These are phyloP conservation scores for Magallana angulata DNA, from an alignment of 1,140 invertebrate genomes.

Conservation along the genomic window DNA sequence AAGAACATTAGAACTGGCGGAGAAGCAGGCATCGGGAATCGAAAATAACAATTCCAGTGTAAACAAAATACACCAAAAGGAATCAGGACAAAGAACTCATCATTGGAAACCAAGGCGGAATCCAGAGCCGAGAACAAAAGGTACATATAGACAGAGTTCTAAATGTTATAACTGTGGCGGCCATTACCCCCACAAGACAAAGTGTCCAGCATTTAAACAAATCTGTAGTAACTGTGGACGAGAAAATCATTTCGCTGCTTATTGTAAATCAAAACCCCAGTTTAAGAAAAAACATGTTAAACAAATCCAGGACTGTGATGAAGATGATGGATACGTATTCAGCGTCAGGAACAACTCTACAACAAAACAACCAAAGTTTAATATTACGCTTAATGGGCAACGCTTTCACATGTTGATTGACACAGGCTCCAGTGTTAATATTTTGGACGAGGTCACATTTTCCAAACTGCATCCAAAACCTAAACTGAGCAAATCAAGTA, in stretches of 20 bases:
- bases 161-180: conserved; percentile 57
- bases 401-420: conserved; percentile 41
- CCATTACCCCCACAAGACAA: conserved; percentile 38
- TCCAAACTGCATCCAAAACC: conserved; percentile 26
- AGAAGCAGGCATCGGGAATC: not conserved
- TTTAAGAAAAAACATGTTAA: too few relatives aligned
- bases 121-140: not conserved
- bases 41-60: not conserved
- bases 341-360: too few relatives aligned
- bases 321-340: too few relatives aligned
- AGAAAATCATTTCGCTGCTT: not conserved
- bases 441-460: conserved; percentile 2
- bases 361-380: too few relatives aligned
- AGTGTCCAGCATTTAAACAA: conserved; percentile 23
- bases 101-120: not conserved
- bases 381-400: not conserved
- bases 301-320: too few relatives aligned
- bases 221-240: too few relatives aligned
- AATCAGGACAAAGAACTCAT: not conserved
- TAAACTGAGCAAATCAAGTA: conserved; percentile 5
- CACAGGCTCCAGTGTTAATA: conserved; percentile 22
- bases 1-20: conserved; percentile 24
- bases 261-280: not conserved
- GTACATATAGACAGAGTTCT: not conserved
- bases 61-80: not conserved